Percentiles rank a stretch among this genome's conserved stretches.
Conservation (phyloP, 2,888 invertebrate species). For the Cataglyphis altisquamis region DNA sequence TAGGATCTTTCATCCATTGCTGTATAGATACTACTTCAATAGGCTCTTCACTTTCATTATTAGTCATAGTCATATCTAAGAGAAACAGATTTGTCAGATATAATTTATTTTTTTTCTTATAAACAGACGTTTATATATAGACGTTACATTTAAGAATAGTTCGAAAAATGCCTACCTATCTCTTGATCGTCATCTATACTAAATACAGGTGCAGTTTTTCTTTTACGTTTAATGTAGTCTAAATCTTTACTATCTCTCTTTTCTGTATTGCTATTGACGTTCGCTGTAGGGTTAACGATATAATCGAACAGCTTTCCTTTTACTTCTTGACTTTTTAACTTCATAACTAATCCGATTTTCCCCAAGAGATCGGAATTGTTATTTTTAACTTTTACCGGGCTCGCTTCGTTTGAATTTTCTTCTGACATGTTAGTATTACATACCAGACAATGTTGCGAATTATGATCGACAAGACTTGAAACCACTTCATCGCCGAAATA, state of each 20-base stretch:
- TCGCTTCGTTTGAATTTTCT: constrained; percentile 84
- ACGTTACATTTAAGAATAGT: not conserved
- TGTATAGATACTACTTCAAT: constrained; percentile 94
- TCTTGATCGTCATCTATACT: constrained; percentile 96
- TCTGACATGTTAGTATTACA: constrained; percentile 89
- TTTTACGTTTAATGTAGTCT: constrained; percentile 90
- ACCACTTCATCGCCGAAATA: constrained; percentile 94
- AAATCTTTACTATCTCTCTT: constrained; percentile 94
- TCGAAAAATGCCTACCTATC: constrained; percentile 83
- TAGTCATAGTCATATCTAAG: constrained; percentile 84
- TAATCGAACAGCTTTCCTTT: constrained; percentile 97
- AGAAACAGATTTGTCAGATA: not conserved
- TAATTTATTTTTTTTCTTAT: constrained; percentile 2
- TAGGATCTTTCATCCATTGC: constrained; percentile 93
- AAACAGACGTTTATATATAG: not conserved
- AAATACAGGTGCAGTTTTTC: constrained; percentile 97
- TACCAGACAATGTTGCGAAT: constrained; percentile 92
- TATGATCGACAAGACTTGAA: constrained; percentile 95
- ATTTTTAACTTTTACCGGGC: constrained; percentile 82
- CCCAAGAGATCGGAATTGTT: constrained; percentile 90
- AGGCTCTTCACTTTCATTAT: constrained; percentile 88
- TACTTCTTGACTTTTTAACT: constrained; percentile 96
- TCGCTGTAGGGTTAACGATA: constrained; percentile 94
- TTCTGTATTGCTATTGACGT: constrained; percentile 89
- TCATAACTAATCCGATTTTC: constrained; percentile 95